Evolutionary conservation across 2,888 invertebrate genomes (phyloP).

Genomic region (Trachelus iudaicus): DNA sequence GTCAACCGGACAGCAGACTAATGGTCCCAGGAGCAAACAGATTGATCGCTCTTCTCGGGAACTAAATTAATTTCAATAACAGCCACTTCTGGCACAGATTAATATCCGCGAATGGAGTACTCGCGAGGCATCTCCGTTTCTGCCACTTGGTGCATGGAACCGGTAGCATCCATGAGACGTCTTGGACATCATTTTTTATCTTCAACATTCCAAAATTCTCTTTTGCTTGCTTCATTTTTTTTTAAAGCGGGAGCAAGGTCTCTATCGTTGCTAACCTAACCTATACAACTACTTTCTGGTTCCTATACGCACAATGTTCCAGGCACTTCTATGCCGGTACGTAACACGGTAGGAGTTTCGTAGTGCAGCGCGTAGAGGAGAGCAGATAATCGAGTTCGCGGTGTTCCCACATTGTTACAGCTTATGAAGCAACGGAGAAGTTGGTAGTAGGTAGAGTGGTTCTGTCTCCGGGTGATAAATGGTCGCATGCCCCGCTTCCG

Average conservation of each 20-base stretch:
- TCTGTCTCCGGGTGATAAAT: constrained; percentile 39
- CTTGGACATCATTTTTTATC: background rate
- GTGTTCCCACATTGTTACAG: constrained; percentile 40
- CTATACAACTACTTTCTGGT: background rate
- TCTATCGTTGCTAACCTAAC: background rate
- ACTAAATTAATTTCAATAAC: constrained; percentile 25
- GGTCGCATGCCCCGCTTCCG: constrained; percentile 28
- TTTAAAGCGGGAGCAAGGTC: background rate
- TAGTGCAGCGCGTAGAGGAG: background rate
- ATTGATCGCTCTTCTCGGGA: constrained; percentile 24
- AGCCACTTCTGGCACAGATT: constrained; percentile 12
- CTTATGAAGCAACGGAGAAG: constrained; percentile 26
- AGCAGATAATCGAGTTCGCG: constrained; percentile 30
- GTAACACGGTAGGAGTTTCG: background rate
- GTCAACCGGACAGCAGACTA: constrained; percentile 43
- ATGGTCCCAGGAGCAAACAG: constrained; percentile 24
- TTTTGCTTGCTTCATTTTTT: background rate
- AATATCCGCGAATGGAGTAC: background rate
- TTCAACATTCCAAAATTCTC: background rate
- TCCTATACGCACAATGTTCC: background rate
- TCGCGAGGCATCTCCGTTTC: background rate
- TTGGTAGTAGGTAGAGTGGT: constrained; percentile 30
- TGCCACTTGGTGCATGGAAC: background rate
- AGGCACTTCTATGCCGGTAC: background rate
- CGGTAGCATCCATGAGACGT: background rate